Conservation (phyloP, 1,140 invertebrate genomes). For the Saccostrea glomerata region DNA sequence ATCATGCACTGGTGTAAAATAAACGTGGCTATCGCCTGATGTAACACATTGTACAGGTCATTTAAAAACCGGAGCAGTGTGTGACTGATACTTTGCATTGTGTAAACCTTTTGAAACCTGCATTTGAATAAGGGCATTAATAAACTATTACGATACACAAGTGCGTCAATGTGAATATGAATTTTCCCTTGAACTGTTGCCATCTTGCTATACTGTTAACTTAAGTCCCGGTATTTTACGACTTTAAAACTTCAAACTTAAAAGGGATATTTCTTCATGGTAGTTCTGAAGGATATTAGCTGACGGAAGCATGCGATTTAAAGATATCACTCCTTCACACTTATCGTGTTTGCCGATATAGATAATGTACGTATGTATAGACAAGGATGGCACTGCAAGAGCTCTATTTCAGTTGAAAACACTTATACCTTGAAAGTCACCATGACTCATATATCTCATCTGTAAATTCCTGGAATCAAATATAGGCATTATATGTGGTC, state of each 20-base stretch:
- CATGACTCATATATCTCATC: background rate
- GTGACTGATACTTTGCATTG: conserved; percentile 22
- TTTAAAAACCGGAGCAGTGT: conserved; percentile 33
- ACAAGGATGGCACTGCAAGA: background rate
- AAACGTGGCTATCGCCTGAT: conserved; percentile 1
- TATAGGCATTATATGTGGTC: background rate
- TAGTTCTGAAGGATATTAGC: background rate
- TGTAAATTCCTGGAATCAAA: conserved; percentile 1
- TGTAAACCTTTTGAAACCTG: conserved; percentile 18
- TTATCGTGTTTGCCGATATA: background rate
- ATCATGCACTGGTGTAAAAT: conserved; percentile 10
- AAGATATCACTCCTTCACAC: background rate
- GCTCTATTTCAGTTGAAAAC: background rate
- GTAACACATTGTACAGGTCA: conserved; percentile 11
- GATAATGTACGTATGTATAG: background rate
- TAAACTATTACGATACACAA: background rate
- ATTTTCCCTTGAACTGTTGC: background rate
- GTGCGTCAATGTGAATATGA: background rate
- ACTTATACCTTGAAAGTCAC: background rate
- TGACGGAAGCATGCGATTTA: background rate
- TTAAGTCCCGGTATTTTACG: background rate
- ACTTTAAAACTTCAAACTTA: background rate
- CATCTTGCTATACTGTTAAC: background rate
- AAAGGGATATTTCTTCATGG: background rate
- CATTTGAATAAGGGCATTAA: conserved; percentile 18